Percentiles rank a stretch among this genome's conserved stretches.
Conservation (phyloP, 2,888 invertebrate genomes). For the Leptarthrus brevirostris region DNA sequence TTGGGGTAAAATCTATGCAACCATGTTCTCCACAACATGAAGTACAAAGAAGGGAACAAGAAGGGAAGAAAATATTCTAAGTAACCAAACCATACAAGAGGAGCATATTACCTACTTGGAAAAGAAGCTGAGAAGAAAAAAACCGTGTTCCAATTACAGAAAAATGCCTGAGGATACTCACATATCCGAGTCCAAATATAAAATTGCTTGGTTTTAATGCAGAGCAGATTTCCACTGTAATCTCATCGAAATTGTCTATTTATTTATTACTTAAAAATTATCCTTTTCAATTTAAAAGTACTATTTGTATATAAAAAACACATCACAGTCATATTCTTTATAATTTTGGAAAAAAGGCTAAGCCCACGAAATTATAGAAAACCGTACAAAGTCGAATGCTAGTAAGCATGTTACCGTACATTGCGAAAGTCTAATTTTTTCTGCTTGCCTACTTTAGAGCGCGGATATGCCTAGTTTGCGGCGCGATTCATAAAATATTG, state of each 20-base stretch:
- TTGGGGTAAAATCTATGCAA: conserved; percentile 37
- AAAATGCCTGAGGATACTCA: conserved; percentile 30
- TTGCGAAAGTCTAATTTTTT: neutral
- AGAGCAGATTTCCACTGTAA: neutral
- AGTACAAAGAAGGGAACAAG: neutral
- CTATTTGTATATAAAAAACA: conserved; percentile 36
- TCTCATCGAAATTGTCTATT: neutral
- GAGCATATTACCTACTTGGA: conserved; percentile 3
- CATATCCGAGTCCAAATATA: conserved; percentile 39
- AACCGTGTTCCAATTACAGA: neutral
- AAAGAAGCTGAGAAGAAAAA: neutral
- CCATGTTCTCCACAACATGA: neutral
- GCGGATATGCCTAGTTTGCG: neutral
- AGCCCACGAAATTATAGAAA: neutral
- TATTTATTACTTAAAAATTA: neutral
- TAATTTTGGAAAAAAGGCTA: neutral
- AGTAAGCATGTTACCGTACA: neutral
- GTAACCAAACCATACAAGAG: conserved; percentile 9
- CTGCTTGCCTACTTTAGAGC: neutral
- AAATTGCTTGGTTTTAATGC: conserved; percentile 14
- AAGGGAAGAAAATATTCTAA: neutral
- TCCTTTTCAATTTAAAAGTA: neutral
- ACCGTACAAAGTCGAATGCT: neutral
- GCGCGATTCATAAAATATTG: too few relatives aligned
- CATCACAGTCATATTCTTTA: conserved; percentile 41